Evolutionary conservation across 2,888 invertebrate genomes (phyloP).

Genomic region (Sarcophaga carnaria): DNA sequence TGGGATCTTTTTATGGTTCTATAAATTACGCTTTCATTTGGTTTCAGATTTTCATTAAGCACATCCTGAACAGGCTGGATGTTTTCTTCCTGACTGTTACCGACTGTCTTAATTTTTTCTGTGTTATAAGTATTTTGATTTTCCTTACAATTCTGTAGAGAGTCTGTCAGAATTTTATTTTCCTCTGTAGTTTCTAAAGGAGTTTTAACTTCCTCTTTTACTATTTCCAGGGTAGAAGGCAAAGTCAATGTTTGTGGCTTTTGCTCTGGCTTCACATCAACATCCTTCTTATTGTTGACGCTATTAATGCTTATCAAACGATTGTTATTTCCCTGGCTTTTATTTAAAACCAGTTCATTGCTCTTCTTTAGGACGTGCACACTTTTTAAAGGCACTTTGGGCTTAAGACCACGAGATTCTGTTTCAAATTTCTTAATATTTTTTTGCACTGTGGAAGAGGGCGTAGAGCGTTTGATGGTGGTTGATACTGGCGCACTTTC

Average conservation of each 20-base stretch:
- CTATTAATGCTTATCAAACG: slow-evolving; percentile 44
- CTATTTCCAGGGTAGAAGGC: slow-evolving; percentile 68
- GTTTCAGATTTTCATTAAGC: not conserved
- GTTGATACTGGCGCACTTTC: slow-evolving; percentile 40
- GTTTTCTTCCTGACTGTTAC: too few species aligned
- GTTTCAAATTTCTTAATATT: slow-evolving; percentile 78
- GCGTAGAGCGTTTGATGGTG: slow-evolving; percentile 31
- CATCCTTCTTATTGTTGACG: slow-evolving; percentile 37
- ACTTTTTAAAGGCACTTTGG: slow-evolving; percentile 78
- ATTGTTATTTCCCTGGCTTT: slow-evolving; percentile 60
- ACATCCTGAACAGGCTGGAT: not conserved
- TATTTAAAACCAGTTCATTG: slow-evolving; percentile 74
- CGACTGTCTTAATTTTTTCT: too few species aligned
- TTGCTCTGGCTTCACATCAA: slow-evolving; percentile 51
- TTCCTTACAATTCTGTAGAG: too few species aligned
- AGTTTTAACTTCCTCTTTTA: slow-evolving; percentile 74
- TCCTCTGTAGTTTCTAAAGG: slow-evolving; percentile 62
- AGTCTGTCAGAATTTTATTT: too few species aligned
- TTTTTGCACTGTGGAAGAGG: slow-evolving; percentile 76
- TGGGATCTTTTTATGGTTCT: not conserved
- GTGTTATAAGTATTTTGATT: too few species aligned
- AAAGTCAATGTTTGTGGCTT: slow-evolving; percentile 51
- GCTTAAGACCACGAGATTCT: slow-evolving; percentile 71
- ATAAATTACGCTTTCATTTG: not conserved
- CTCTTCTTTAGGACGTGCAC: slow-evolving; percentile 77